Percentiles rank a stretch among this genome's conserved stretches.
phyloP scores from a whole-genome alignment of 2,797 vertebrate species.

The Echeneis naucrates region DNA sequence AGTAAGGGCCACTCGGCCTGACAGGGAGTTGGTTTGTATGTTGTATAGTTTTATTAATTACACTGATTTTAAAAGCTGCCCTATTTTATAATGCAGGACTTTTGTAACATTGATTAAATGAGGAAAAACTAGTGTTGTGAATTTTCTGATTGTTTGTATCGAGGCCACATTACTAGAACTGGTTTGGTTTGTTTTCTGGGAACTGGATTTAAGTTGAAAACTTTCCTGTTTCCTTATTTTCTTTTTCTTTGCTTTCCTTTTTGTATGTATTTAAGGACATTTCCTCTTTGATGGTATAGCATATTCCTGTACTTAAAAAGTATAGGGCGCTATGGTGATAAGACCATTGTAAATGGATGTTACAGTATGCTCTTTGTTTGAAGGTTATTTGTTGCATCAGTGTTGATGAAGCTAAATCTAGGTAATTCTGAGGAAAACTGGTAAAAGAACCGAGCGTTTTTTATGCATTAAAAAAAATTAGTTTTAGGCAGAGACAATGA shows the following conservation, averaged over 20 bases:
- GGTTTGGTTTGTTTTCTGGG: conserved; percentile 88
- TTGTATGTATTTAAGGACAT: conserved; percentile 97
- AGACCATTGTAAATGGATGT: conserved; percentile 97
- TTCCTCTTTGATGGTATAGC: conserved; percentile 92
- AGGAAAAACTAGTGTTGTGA: conserved; percentile 96
- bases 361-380: conserved; percentile 97
- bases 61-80: conserved; percentile 99
- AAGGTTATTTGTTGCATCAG: conserved; percentile 95
- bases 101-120: conserved; percentile 99
- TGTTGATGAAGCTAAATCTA: conserved; percentile 95
- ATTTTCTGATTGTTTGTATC: conserved; percentile 97
- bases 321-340: conserved; percentile 88
- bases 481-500: conserved; percentile 90
- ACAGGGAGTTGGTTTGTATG: conserved; percentile 94
- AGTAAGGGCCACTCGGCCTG: conserved; percentile 81
- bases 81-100: conserved; percentile 99
- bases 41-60: conserved; percentile 99
- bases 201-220: conserved; percentile 99
- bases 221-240: conserved; percentile 92
- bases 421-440: conserved; percentile 90
- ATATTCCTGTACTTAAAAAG: conserved; percentile 94
- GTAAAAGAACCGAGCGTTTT: conserved; percentile 88
- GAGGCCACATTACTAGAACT: conserved; percentile 94
- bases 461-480: conserved; percentile 88
- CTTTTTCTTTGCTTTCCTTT: conserved; percentile 83